Conservation (phyloP, 1,140 invertebrate genomes). For the Heliconius eleuchia region DNA sequence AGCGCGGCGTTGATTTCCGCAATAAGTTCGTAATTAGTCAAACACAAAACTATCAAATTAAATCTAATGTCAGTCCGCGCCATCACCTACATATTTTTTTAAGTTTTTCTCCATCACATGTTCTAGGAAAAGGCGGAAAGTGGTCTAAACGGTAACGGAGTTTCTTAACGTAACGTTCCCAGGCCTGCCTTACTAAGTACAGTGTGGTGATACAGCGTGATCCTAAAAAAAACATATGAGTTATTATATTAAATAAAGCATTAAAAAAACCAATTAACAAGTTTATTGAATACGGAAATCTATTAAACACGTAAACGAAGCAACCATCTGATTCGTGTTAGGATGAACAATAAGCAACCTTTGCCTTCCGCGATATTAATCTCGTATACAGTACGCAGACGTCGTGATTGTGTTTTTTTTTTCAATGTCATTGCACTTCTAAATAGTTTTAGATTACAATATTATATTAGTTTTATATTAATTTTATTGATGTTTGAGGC, state of each 20-base stretch:
- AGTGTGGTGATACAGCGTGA: not conserved
- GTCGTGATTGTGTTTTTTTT: not conserved
- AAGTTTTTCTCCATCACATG: too few species aligned
- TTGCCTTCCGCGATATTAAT: constrained; percentile 21
- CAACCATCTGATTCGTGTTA: constrained; percentile 18
- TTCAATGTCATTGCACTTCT: constrained; percentile 20
- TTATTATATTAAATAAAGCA: not conserved
- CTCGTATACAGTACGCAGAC: constrained; percentile 5
- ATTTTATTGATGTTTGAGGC: not conserved
- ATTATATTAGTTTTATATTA: not conserved
- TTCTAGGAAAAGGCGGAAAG: too few species aligned
- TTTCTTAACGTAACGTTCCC: too few species aligned
- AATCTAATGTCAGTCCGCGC: too few species aligned
- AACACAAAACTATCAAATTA: too few species aligned
- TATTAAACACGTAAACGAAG: constrained; percentile 17
- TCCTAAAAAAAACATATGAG: not conserved
- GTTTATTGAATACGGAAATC: constrained; percentile 19
- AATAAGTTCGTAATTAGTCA: too few species aligned
- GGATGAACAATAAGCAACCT: constrained; percentile 27
- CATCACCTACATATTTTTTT: too few species aligned
- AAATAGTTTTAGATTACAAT: not conserved
- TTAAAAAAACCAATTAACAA: not conserved
- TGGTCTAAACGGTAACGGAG: too few species aligned
- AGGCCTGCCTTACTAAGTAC: too few species aligned
- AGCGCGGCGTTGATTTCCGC: too few species aligned